These are phyloP conservation scores for Tyrophagus putrescentiae DNA, from an alignment of 1,140 invertebrate genomes.

Conservation along the genomic window DNA sequence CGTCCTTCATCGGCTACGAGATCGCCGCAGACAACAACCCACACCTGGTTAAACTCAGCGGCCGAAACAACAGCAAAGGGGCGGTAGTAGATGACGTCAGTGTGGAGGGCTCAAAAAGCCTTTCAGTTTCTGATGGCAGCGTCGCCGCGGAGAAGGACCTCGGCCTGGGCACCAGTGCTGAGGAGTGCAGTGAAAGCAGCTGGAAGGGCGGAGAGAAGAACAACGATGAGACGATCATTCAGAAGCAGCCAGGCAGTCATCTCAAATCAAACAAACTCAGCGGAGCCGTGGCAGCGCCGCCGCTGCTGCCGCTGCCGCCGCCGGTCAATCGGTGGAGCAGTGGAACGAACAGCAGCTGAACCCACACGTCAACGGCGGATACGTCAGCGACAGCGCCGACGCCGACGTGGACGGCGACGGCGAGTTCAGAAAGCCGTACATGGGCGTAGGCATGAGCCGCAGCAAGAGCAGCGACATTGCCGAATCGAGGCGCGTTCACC, in stretches of 20 bases:
- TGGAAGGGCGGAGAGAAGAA: slow-evolving; percentile 24
- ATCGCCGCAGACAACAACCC: background rate
- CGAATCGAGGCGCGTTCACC: background rate
- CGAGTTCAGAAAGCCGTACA: background rate
- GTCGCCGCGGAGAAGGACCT: slow-evolving; percentile 54
- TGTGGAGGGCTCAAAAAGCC: slow-evolving; percentile 20
- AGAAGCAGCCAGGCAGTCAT: background rate
- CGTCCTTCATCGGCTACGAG: background rate
- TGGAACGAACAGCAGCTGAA: background rate
- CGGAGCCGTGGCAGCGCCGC: background rate
- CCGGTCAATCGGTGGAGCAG: background rate
- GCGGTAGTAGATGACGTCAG: slow-evolving; percentile 12
- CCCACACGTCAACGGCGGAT: slow-evolving; percentile 14
- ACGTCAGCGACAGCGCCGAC: slow-evolving; percentile 17
- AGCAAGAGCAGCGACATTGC: background rate
- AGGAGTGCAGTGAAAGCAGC: slow-evolving; percentile 50
- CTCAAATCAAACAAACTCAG: background rate
- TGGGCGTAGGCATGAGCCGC: too few relatives aligned
- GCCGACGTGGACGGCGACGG: background rate
- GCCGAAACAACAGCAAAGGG: slow-evolving; percentile 22
- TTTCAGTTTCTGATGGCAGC: slow-evolving; percentile 24
- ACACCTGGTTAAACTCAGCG: background rate
- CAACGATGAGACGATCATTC: background rate
- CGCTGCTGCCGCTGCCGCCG: background rate
- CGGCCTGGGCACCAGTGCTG: slow-evolving; percentile 64